Base-by-base conservation (phyloP, 2,888 invertebrate genomes). In the Subacronicta megacephala region DNA sequence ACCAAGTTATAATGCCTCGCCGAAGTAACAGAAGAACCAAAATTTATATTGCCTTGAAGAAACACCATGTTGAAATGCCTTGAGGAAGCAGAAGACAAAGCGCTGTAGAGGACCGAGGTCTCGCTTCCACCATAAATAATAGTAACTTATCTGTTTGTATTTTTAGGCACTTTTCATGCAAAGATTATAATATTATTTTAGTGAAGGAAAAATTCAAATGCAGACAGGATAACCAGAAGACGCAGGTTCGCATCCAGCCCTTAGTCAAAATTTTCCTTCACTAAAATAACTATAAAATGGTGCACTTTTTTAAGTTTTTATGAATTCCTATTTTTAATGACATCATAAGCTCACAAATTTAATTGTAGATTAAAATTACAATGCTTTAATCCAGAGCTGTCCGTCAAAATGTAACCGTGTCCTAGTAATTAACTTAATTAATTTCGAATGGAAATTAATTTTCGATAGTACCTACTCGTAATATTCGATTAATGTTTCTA, bases 1-100 rank as follows among this genome's bases (percentile, higher is more conserved):
- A 91, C 92, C 52, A 90, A 88, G 68, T 90, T 93, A 92, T 93
- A 92, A 90, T 77, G 66, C 42, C 29, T 54, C n/a, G 9, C 18
- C 18, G 3, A 38, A n/a, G n/a, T n/a, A n/a, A n/a, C n/a, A n/a
- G n/a, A 16, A 26, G 3, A 7, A 50, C 29, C 23, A 55, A 16
- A 38, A 55, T 23, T 20, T 3, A 46, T 29, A 58, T 51, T 26
- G 63, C 62, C 62, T 62, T 62, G 45, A 42, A 35, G 33, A 58
- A 62, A 51, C 51, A 62, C 62, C 62, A 63, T 58, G 16, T 36
- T 45, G 23, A 44, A 46, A 26, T 46, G 53, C 63, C 59, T 63
- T 59, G 31, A 63, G 26, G 44, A 37, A 41, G 9, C 38, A 26
- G 35, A 33, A 37, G 31, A 46, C 20, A 38, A 10, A 36, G 16